phyloP scores from a whole-genome alignment of 2,113 vertebrate species.

The Ellobius talpinus region DNA sequence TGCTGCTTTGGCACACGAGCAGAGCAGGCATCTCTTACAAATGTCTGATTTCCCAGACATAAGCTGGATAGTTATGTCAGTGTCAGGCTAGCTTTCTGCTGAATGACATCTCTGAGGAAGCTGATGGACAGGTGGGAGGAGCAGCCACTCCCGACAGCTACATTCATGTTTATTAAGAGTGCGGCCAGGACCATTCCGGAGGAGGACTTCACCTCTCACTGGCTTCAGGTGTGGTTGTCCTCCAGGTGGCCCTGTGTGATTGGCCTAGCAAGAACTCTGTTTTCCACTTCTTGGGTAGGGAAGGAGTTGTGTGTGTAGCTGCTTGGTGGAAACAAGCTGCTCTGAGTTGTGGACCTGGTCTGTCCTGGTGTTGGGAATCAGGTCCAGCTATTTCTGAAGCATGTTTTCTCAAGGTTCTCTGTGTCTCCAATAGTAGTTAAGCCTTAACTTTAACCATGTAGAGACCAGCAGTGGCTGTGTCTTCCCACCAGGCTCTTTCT shows the following conservation, averaged over 20 bases:
- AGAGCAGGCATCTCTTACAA: not conserved
- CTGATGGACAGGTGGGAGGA: not conserved
- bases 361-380: not conserved
- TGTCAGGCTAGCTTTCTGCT: not conserved
- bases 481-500: not conserved
- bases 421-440: not conserved
- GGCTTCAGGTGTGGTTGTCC: accelerated
- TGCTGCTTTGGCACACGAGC: not conserved
- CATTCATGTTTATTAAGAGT: accelerated
- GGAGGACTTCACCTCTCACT: accelerated
- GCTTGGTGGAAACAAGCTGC: not conserved
- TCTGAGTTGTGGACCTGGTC: not conserved
- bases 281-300: not conserved
- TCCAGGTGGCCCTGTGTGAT: accelerated
- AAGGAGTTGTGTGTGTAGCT: accelerated
- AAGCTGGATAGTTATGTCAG: not conserved
- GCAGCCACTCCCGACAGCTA: accelerated
- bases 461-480: not conserved
- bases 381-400: not conserved
- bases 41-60: not conserved
- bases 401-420: not conserved
- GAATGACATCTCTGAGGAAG: not conserved
- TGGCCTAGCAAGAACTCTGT: accelerated
- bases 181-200: accelerated
- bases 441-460: not conserved